A percentile compares a stretch with the other conserved stretches of the same genome.
phyloP scores from a whole-genome alignment of 2,888 invertebrate genomes.

The Chaitophorus viminalis region DNA sequence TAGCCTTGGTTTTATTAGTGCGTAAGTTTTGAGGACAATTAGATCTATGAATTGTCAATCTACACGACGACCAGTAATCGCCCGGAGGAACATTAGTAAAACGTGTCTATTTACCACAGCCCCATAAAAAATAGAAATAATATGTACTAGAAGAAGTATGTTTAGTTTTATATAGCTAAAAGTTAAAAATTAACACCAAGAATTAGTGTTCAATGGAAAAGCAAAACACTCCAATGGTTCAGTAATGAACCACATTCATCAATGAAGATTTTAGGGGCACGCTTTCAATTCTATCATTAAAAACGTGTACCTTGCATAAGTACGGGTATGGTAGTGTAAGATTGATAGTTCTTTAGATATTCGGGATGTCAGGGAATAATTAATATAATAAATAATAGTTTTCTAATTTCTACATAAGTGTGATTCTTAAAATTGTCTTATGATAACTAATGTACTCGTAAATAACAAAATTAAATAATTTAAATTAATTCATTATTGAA shows the following conservation, averaged over 20 bases:
- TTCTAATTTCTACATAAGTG: too few relatives aligned
- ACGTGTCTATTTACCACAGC: slow-evolving; percentile 2
- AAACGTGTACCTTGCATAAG: too few relatives aligned
- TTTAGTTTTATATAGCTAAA: neutral
- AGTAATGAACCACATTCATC: neutral
- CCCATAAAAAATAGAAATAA: neutral
- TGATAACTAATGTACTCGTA: too few relatives aligned
- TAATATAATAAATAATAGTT: too few relatives aligned
- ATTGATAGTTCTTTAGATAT: too few relatives aligned
- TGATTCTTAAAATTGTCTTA: too few relatives aligned
- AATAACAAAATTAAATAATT: too few relatives aligned
- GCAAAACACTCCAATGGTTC: neutral
- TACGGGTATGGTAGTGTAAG: too few relatives aligned
- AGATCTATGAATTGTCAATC: slow-evolving; percentile 43
- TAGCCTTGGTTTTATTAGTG: slow-evolving; percentile 31
- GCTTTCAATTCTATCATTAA: too few relatives aligned
- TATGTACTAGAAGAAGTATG: neutral
- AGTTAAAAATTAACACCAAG: neutral
- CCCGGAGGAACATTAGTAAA: slow-evolving; percentile 12
- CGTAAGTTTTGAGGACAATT: slow-evolving; percentile 33
- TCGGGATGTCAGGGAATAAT: too few relatives aligned
- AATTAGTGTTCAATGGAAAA: neutral
- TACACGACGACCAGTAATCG: neutral
- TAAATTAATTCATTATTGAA: too few relatives aligned
- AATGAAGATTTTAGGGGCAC: too few relatives aligned